phyloP scores from a whole-genome alignment of 2,888 invertebrate genomes.

The Parochlus steinenii region DNA sequence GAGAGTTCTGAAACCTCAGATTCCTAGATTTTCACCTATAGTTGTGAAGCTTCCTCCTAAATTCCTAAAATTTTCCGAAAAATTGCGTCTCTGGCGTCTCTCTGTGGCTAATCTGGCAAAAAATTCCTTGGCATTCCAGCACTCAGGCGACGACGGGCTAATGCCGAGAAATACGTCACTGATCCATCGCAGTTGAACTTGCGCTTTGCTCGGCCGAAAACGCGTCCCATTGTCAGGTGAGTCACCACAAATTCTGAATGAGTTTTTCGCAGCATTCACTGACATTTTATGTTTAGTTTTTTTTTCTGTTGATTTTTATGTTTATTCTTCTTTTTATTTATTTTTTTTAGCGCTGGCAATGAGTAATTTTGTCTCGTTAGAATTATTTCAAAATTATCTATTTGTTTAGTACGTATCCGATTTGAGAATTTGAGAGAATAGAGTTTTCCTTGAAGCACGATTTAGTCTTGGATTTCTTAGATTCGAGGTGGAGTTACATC shows the following conservation, averaged over 20 bases:
- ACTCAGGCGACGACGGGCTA: slow-evolving; percentile 55
- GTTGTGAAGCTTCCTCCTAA: background rate
- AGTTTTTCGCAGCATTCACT: background rate
- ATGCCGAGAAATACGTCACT: slow-evolving; percentile 66
- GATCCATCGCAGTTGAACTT: slow-evolving; percentile 71
- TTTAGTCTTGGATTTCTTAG: no score
- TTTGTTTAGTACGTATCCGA: no score
- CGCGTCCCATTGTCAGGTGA: slow-evolving; percentile 28
- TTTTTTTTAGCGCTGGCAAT: slow-evolving; percentile 12
- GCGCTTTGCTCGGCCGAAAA: slow-evolving; percentile 56
- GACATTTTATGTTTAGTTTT: slow-evolving; percentile 10
- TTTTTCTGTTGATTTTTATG: slow-evolving; percentile 9
- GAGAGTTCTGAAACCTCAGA: background rate
- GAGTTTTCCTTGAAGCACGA: no score
- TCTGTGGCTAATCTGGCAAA: slow-evolving; percentile 29
- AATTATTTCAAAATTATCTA: background rate
- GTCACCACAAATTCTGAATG: slow-evolving; percentile 12
- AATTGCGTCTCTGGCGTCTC: slow-evolving; percentile 6
- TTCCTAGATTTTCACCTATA: background rate
- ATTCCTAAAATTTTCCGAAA: slow-evolving; percentile 12
- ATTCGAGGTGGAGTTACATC: no score
- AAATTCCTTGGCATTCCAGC: slow-evolving; percentile 31
- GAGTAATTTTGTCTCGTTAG: slow-evolving; percentile 10
- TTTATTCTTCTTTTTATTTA: slow-evolving; percentile 11
- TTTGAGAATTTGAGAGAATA: no score